Percentiles rank a stretch among this genome's conserved stretches.
Conservation (phyloP, 2,797 vertebrate species). For the Furcifer pardalis region DNA sequence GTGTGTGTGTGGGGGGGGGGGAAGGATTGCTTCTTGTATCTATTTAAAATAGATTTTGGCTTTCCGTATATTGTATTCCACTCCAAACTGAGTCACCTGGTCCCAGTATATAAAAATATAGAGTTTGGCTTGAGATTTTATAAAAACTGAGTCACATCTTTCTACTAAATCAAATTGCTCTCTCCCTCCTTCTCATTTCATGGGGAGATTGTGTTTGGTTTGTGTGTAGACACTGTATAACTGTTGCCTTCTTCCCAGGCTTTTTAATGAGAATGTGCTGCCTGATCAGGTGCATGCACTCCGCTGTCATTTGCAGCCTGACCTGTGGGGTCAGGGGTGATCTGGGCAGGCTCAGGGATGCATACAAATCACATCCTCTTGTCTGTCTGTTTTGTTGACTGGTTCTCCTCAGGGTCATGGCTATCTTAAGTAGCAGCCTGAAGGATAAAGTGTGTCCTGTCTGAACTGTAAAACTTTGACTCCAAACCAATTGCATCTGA, state of each 20-base stretch:
- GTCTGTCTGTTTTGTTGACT: conserved; percentile 86
- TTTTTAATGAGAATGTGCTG: conserved; percentile 84
- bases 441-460: conserved; percentile 84
- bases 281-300: conserved; percentile 83
- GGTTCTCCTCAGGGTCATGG: conserved; percentile 84
- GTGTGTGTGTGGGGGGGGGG: too few relatives aligned
- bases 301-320: conserved; percentile 84
- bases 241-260: conserved; percentile 74
- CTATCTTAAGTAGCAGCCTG: conserved; percentile 85
- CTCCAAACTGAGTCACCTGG: conserved; percentile 42
- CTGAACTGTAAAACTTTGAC: conserved; percentile 83
- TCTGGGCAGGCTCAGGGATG: conserved; percentile 78
- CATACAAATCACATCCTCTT: conserved; percentile 87
- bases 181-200: conserved; percentile 67
- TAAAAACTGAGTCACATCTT: conserved; percentile 69
- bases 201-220: conserved; percentile 76
- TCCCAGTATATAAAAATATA: conserved; percentile 64
- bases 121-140: conserved; percentile 69
- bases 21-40: neutral
- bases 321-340: conserved; percentile 83
- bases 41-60: neutral
- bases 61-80: conserved; percentile 25
- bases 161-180: conserved; percentile 68
- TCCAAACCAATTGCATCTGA: conserved; percentile 83
- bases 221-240: conserved; percentile 76